phyloP scores from a whole-genome alignment of 1,140 invertebrate genomes.

The Planococcus citri region DNA sequence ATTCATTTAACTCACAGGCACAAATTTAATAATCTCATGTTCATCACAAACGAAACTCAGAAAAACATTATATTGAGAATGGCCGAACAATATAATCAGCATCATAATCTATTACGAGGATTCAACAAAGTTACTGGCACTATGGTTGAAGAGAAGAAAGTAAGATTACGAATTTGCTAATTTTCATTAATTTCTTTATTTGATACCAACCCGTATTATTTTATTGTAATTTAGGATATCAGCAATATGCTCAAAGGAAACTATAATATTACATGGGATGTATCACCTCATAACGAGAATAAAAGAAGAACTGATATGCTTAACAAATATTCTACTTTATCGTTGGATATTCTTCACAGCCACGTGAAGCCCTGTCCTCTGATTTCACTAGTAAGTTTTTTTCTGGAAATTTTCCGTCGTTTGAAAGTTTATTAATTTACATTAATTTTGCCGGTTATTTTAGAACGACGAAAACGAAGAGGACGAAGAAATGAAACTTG shows the following conservation, averaged over 20 bases:
- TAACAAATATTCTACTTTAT: background rate
- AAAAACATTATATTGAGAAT: background rate
- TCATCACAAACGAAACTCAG: background rate
- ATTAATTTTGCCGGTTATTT: too few relatives aligned
- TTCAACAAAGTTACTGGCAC: background rate
- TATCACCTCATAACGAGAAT: background rate
- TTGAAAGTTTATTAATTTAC: background rate
- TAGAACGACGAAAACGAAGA: background rate
- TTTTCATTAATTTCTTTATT: too few relatives aligned
- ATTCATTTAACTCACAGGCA: background rate
- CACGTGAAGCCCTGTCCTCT: background rate
- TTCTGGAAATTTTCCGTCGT: too few relatives aligned
- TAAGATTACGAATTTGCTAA: too few relatives aligned
- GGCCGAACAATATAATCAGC: background rate
- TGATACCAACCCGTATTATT: too few relatives aligned
- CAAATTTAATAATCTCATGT: background rate
- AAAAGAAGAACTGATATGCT: background rate
- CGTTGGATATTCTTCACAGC: background rate
- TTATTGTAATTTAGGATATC: background rate
- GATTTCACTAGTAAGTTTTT: background rate
- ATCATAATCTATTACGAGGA: background rate
- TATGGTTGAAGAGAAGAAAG: background rate
- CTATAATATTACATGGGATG: background rate
- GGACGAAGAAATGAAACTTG: background rate
- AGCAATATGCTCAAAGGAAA: background rate